Base-by-base conservation (phyloP, 2,888 invertebrate species). In the Hipparchia semele region DNA sequence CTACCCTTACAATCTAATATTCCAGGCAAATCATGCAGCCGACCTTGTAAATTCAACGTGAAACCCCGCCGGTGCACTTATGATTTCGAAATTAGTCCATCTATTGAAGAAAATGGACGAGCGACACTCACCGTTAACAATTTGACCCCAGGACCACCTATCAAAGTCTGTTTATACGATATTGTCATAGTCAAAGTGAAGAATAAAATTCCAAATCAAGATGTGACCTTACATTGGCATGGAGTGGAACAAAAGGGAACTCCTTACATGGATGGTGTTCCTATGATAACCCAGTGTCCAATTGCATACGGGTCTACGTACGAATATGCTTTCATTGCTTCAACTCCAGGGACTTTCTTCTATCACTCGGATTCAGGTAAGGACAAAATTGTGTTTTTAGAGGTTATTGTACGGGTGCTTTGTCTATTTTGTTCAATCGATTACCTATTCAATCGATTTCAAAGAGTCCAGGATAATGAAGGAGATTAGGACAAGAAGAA, bases 261-360 rank as follows among this genome's bases (percentile, higher is more conserved):
- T 2, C 96, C 96, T 0, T 96, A 94, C 80, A 96, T 97, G 96
- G 97, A 97, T 79, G 97, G 97, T 1, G 96, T 96, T 4, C 96
- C 97, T 0, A 95, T 96, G 94, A 91, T 97, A n/a, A 96, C 96
- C 0, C 97, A 97, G 82, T 97, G 97, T 79, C 96, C 97, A 0
- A 96, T 97, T 77, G 88, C 94, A 0, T 95, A 96, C 80, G 96
- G 95, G 75, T 95, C 96, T 2, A 95, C 94, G 0, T 97, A 96
- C 82, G 96, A 96, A 81, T 97, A 97, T 81, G 95, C 95, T 75
- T 97, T 97, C 81, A 92, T 95, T 61, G 96, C 96, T 0, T 94
- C 95, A 0, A 86, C 94, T 0, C 94, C 96, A 1, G 97, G 97
- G 23, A 96, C 96, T 0, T 96, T 96, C 87, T 95, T 96, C 79